These are phyloP conservation scores for Hylomyscus alleni DNA, from an alignment of 2,797 vertebrate species.

Conservation along the genomic window DNA sequence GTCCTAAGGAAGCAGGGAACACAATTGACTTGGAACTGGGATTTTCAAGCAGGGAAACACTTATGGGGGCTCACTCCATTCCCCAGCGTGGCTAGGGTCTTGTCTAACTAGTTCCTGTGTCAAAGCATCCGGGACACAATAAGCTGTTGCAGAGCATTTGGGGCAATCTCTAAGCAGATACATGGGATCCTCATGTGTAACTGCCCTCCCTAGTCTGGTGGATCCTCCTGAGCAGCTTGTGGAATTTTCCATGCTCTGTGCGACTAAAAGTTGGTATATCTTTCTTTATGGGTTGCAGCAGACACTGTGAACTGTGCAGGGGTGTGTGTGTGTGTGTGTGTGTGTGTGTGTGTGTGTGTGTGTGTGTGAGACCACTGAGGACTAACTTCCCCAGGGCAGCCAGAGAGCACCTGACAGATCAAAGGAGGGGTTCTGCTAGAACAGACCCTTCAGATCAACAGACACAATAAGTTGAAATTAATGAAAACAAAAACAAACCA, in stretches of 20 bases:
- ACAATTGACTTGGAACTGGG: not conserved
- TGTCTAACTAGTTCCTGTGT: slow-evolving; percentile 12
- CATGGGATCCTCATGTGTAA: not conserved
- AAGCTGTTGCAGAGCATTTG: not conserved
- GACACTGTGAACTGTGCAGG: not conserved
- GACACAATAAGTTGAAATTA: not conserved
- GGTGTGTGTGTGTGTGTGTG: not conserved
- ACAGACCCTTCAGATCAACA: not conserved
- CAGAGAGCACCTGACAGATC: not conserved
- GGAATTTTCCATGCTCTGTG: not conserved
- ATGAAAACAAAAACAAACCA: not conserved
- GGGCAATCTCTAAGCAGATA: not conserved
- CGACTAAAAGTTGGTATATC: not conserved
- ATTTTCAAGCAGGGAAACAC: not conserved
- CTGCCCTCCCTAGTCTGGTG: not conserved
- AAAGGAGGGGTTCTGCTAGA: not conserved
- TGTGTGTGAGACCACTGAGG: not conserved
- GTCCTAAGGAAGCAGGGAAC: not conserved
- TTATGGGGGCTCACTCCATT: not conserved
- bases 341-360: not conserved
- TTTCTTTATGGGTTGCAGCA: not conserved
- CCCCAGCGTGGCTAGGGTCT: not conserved
- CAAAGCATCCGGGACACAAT: not conserved
- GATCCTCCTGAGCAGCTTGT: not conserved
- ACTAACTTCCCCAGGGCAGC: not conserved